These are phyloP conservation scores for Endotricha flammealis DNA, from an alignment of 2,888 invertebrate genomes.

Conservation along the genomic window DNA sequence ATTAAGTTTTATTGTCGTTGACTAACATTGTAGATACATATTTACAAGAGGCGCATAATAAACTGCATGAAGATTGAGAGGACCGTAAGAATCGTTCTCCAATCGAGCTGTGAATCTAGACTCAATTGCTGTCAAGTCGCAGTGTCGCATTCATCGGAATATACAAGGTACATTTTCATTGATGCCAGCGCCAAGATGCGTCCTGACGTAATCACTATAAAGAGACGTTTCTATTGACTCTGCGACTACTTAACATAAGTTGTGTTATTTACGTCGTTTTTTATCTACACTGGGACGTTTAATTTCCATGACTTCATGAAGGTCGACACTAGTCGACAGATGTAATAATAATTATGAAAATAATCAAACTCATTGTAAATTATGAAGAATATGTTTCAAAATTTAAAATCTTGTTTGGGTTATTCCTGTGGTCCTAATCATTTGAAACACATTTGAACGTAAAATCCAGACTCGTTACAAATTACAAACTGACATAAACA, in stretches of 20 bases:
- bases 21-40: neutral
- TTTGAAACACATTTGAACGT: too few relatives aligned
- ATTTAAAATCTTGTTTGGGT: too few relatives aligned
- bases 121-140: conserved; percentile 21
- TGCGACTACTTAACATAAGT: neutral
- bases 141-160: conserved; percentile 18
- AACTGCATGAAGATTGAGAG: conserved; percentile 10
- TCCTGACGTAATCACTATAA: conserved; percentile 46
- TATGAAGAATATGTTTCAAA: too few relatives aligned
- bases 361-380: too few relatives aligned
- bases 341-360: too few relatives aligned
- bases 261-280: neutral
- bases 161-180: conserved; percentile 28
- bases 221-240: conserved; percentile 19
- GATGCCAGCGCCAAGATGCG: conserved; percentile 27
- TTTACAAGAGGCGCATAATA: neutral
- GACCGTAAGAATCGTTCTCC: conserved; percentile 13
- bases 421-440: too few relatives aligned
- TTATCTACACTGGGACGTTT: neutral
- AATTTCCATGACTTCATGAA: conserved; percentile 2
- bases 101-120: conserved; percentile 18
- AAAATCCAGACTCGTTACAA: too few relatives aligned
- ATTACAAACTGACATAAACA: too few relatives aligned
- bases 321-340: conserved; percentile 8
- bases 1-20: neutral